A percentile compares a stretch with the other conserved stretches of the same genome.
phyloP scores from a whole-genome alignment of 2,797 vertebrate genomes.

The Rhincodon typus region DNA sequence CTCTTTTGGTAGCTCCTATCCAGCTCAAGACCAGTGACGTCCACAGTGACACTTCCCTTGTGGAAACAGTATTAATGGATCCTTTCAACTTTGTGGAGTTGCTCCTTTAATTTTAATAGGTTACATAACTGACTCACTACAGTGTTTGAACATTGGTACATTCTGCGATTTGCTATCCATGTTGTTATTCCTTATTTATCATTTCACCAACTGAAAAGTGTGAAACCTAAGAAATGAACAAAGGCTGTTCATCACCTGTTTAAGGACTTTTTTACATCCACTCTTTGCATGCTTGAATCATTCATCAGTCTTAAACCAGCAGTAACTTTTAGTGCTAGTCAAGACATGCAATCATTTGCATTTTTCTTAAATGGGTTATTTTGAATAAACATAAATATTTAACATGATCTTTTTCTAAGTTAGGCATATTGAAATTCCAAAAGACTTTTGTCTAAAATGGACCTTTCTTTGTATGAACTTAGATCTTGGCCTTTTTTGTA shows the following conservation, averaged over 20 bases:
- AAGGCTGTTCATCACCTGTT: not conserved
- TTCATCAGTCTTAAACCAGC: not conserved
- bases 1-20: conserved; percentile 30
- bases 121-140: not conserved
- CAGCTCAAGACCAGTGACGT: not conserved
- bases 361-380: not conserved
- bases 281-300: not conserved
- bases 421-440: not conserved
- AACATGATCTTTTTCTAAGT: not conserved
- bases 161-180: not conserved
- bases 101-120: not conserved
- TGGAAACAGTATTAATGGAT: conserved; percentile 32
- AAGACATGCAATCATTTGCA: not conserved
- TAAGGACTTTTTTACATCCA: not conserved
- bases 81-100: not conserved
- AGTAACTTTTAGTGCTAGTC: not conserved
- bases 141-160: not conserved
- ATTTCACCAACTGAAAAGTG: not conserved
- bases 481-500: not conserved
- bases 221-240: not conserved
- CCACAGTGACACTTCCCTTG: not conserved
- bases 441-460: not conserved
- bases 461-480: not conserved
- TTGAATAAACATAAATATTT: not conserved
- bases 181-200: not conserved